Conservation (phyloP, 2,797 vertebrate species). For the Amazonetta brasiliensis region DNA sequence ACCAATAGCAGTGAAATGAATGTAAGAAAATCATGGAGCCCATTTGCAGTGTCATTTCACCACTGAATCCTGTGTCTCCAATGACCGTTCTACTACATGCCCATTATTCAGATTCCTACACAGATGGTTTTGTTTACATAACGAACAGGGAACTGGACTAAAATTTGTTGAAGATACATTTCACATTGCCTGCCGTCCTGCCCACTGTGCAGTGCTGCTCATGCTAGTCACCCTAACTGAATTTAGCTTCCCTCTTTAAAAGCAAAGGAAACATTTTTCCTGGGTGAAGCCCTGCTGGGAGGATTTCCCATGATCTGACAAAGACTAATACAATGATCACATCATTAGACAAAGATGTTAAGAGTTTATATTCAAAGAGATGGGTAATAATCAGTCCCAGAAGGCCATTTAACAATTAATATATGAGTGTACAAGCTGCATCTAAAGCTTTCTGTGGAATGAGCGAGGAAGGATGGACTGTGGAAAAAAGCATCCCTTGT, state of each 20-base stretch:
- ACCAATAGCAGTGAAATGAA: neutral
- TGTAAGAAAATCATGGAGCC: neutral
- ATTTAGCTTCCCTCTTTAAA: neutral
- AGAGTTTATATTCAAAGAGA: neutral
- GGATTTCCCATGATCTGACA: neutral
- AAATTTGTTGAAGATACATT: neutral
- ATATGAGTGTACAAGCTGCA: neutral
- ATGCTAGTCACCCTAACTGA: neutral
- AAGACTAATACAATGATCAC: rapidly evolving
- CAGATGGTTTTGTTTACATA: neutral
- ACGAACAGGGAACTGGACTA: neutral
- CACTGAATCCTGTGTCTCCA: neutral
- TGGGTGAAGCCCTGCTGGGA: neutral
- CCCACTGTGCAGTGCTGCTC: neutral
- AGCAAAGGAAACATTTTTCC: neutral
- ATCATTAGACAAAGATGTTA: neutral
- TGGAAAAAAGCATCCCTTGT: neutral
- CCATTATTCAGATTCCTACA: neutral
- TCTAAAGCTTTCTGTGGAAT: neutral
- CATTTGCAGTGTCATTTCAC: neutral
- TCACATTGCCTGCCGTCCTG: neutral
- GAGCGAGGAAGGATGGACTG: neutral
- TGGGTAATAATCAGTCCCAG: neutral
- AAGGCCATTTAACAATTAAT: neutral
- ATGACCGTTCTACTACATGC: neutral